Conservation (phyloP, 2,888 invertebrate species). For the Tetropium fuscum region DNA sequence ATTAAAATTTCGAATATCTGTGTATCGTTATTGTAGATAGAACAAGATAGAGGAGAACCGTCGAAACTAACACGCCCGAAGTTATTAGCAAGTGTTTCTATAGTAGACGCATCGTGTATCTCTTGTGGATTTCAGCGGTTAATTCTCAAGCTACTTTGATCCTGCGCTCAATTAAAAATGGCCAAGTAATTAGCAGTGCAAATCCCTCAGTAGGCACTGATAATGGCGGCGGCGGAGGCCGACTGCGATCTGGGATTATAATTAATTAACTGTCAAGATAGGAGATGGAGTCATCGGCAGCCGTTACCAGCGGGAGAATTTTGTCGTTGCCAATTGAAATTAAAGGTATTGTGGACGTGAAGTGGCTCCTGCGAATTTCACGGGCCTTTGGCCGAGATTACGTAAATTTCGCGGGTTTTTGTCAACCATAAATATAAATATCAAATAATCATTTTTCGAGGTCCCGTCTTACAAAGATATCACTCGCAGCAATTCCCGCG, state of each 20-base stretch:
- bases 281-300: constrained; percentile 34
- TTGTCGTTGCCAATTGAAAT: constrained; percentile 21
- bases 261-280: constrained; percentile 36
- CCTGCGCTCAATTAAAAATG: constrained; percentile 35
- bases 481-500: too few relatives aligned
- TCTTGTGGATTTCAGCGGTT: constrained; percentile 20
- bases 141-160: constrained; percentile 30
- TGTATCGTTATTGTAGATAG: too few relatives aligned
- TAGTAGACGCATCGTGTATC: constrained; percentile 4
- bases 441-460: too few relatives aligned
- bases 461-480: too few relatives aligned
- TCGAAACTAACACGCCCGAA: too few relatives aligned
- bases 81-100: too few relatives aligned
- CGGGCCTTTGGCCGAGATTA: background rate
- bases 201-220: constrained; percentile 36
- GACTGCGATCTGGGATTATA: constrained; percentile 34
- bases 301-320: constrained; percentile 21
- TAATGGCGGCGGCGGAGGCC: constrained; percentile 33
- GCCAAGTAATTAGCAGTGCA: constrained; percentile 35
- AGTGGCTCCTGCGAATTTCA: constrained; percentile 2
- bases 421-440: too few relatives aligned
- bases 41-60: too few relatives aligned
- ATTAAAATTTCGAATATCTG: too few relatives aligned
- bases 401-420: too few relatives aligned
- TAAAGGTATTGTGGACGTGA: constrained; percentile 16